Evolutionary conservation across 1,140 invertebrate genomes (phyloP).

Genomic region (Microplitis mediator): DNA sequence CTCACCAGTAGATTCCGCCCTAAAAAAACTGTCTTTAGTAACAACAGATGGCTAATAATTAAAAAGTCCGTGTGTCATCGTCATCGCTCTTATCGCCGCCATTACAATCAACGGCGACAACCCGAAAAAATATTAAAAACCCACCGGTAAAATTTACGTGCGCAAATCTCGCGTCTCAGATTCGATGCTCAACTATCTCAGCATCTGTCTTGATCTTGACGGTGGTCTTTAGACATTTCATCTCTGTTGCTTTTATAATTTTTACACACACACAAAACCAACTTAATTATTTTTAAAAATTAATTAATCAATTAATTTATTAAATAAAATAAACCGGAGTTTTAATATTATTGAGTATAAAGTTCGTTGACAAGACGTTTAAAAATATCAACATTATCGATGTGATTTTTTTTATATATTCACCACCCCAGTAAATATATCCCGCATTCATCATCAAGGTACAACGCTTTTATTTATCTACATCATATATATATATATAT

Average conservation of each 20-base stretch:
- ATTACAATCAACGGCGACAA: no score
- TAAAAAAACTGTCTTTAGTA: no score
- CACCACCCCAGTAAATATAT: no score
- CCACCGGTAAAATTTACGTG: no score
- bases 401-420: neutral
- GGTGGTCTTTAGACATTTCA: neutral
- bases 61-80: no score
- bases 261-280: neutral
- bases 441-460: neutral
- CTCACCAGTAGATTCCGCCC: no score
- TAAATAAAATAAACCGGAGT: neutral
- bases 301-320: neutral
- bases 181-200: conserved; percentile 1
- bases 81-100: no score
- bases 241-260: neutral
- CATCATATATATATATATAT: neutral
- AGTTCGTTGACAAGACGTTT: neutral
- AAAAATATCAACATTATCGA: neutral
- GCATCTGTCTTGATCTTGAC: conserved; percentile 11
- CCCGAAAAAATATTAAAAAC: no score
- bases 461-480: neutral
- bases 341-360: neutral
- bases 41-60: no score
- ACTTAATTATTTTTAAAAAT: neutral
- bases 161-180: neutral